Evolutionary conservation across 2,888 invertebrate species (phyloP), one percentile per base, ranked within the genome.

Genomic region (Ormyrus thymus): DNA sequence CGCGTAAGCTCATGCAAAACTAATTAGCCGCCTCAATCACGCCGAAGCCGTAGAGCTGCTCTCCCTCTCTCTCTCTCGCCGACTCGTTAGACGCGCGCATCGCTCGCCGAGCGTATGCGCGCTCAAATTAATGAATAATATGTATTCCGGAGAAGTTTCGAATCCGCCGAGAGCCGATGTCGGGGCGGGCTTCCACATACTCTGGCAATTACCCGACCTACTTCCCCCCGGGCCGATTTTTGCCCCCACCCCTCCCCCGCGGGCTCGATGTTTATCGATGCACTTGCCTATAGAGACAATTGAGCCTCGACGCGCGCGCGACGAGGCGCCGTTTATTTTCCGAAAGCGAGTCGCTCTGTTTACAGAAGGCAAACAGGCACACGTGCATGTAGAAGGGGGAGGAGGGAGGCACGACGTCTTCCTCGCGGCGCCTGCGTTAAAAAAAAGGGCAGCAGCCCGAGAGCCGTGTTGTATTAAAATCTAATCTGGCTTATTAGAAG

Each of bases 1-100:
- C 4, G 29, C 29, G 29, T 29, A 29, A 29, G 29, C 29, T 29
- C 29, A 29, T 29, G 29, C 29, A 66, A 73, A 73, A 73, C 64
- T 73, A 73, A 73, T 73, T 73, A 73, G 8, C 73, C 50, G 55
- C 48, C 64, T 56, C 56, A 50, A 73, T 71, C 13, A 61, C 71
- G 71, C n/a, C 11, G 43, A 51, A 61, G 51, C 56, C 13, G 55
- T n/a, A 50, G 58, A 29, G 29, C 29, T 29, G 29, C 29, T 29
- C 29, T 4, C 29, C 29, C 29, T 29, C 29, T 29, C 29, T 29
- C 29, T 3, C 29, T n/a, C n/a, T 29, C 29, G 2, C 29, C 4
- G n/a, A n/a, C 29, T 29, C 29, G 29, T 29, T 29, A 29, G 29
- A 29, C 29, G 29, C 29, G 4, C 29, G 4, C 29, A 0, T 0